Evolutionary conservation across 2,888 invertebrate species (phyloP), one percentile per base, ranked within the genome.

Genomic region (Drosophila anomalata): DNA sequence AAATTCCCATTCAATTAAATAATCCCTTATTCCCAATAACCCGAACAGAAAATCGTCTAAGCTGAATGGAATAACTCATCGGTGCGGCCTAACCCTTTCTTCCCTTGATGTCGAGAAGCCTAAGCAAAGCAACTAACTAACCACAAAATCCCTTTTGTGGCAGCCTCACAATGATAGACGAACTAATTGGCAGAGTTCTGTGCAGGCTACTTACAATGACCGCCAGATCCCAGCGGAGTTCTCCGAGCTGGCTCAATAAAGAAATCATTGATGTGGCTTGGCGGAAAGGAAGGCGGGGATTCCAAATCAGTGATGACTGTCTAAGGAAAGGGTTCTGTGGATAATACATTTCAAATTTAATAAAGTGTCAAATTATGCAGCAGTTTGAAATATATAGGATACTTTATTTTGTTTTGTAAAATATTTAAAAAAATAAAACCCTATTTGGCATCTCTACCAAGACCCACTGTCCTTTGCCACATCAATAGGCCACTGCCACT

Each of bases 111-210:
- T 46, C 36, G 17, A 24, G 33, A 59, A 63, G 57, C 61, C 51
- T 52, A 48, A 70, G 62, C 46, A 61, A 75, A 68, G 58, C 65
- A 78, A 72, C 82, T 79, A 82, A 84, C 87, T 87, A 81, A 87
- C 87, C 82, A 62, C 81, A 77, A 75, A 78, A 74, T 77, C 69
- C 79, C 79, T 70, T 78, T 86, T 81, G 79, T 78, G 68, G 39
- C 58, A 46, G 48, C 46, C n/a, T 60, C 44, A 44, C 56, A 54
- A 59, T 62, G 63, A 74, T 74, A 77, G 59, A 69, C 71, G 73
- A 77, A 87, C 82, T 82, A 84, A 84, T 84, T 81, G 79, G 74
- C 73, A 57, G 55, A 72, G 72, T 78, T 65, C 63, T 65, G 53
- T 20, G 55, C 57, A 62, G 61, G 63, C 76, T 74, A 63, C 76